Evolutionary conservation across 2,113 vertebrate genomes (phyloP).

Genomic region (Pseudorectes ferrugineus): DNA sequence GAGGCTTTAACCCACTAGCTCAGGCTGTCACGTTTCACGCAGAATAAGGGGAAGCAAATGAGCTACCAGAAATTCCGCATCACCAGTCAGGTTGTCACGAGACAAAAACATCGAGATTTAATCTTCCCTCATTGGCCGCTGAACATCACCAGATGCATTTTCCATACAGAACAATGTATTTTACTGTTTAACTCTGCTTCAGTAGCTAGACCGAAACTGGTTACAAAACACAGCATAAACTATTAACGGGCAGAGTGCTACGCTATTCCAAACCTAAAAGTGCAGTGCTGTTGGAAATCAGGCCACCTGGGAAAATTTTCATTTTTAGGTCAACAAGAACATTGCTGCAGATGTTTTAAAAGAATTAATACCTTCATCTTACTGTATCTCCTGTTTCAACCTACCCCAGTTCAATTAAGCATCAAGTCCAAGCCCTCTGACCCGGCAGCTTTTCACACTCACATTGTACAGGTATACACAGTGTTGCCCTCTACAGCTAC

Average conservation of each 20-base stretch:
- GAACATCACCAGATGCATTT: not conserved
- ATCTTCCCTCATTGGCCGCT: not conserved
- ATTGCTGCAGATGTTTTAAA: not conserved
- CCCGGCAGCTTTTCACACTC: rapidly evolving
- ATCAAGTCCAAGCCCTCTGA: not conserved
- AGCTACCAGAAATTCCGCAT: not conserved
- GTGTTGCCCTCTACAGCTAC: not conserved
- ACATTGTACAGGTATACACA: not conserved
- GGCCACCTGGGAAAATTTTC: not conserved
- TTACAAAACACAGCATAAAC: not conserved
- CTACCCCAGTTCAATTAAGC: not conserved
- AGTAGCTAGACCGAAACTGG: not conserved
- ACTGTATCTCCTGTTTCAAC: not conserved
- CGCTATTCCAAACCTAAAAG: not conserved
- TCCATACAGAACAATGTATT: not conserved
- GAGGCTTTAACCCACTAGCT: not conserved
- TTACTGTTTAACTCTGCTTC: not conserved
- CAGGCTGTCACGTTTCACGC: not conserved
- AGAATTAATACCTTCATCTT: not conserved
- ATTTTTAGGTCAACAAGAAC: not conserved
- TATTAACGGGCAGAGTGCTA: not conserved
- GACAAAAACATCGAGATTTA: not conserved
- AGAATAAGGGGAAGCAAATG: not conserved
- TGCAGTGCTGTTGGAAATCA: not conserved
- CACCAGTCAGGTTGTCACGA: not conserved